Base-by-base conservation (phyloP, 2,888 invertebrate species). In the Conistra vaccinii region DNA sequence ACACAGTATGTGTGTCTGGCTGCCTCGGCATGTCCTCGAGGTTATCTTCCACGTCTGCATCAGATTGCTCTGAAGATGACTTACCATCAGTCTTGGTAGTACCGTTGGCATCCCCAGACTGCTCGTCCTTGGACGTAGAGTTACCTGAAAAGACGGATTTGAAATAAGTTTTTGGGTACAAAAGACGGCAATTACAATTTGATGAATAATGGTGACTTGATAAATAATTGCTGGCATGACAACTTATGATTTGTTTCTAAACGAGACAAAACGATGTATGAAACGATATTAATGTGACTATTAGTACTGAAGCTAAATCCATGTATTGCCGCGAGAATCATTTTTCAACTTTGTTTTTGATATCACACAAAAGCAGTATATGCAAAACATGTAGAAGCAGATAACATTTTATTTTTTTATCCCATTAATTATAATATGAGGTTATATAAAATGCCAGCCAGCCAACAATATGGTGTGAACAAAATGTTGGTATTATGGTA, bases 1-100 rank as follows among this genome's bases (percentile, higher is more conserved):
- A 90, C 10, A 91, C 91, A 2, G 91, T 87, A 78, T 94, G 91
- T 0, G 92, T 90, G 82, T 93, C 93, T 0, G 90, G 81, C 10
- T 89, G 90, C 4, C 94, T 91, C 5, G 96, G 93, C 53, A 95
- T 94, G 73, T 97, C 97, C 82, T 98, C 97, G 1, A 97, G 93
- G 90, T 98, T 98, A 89, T 98, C 98, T 92, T 98, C 98, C 0
- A 98, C 97, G 89, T 98, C 98, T 0, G 98, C 98, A 90, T 98
- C 98, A 2, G 98, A 98, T 89, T 98, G 97, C 83, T 97, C 97
- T n/a, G 97, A 97, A 29, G 97, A 97, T 0, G 97, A 97, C 90
- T 97, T 97, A 84, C 95, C 95, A 51, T 96, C 96, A 63, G 94
- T 95, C 78, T 94, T 94, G 72, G 92, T 87, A 51, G 93, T 87